Conservation (phyloP, 2,113 vertebrate genomes). For the Pristiophorus japonicus region DNA sequence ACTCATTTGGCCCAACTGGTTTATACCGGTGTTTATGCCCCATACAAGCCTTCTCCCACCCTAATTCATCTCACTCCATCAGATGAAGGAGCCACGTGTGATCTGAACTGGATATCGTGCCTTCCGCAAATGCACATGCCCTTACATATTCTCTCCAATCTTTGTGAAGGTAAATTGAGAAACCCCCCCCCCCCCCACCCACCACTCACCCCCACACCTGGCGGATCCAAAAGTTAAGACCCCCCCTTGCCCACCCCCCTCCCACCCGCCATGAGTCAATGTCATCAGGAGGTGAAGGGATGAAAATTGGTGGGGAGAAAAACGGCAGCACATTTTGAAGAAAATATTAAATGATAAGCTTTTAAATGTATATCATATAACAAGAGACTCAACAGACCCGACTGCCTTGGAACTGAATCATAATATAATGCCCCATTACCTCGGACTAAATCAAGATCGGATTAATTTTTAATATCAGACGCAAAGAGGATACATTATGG, state of each 20-base stretch:
- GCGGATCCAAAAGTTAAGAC: too few species aligned
- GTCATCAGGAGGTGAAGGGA: not conserved
- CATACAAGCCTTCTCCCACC: not conserved
- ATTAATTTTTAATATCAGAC: not conserved
- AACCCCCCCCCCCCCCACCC: too few species aligned
- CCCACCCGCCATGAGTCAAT: not conserved
- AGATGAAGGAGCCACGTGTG: not conserved
- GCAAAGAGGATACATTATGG: not conserved
- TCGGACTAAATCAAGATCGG: not conserved
- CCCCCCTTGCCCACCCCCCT: too few species aligned
- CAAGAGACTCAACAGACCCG: not conserved
- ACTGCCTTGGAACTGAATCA: not conserved
- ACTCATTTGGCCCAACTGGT: not conserved
- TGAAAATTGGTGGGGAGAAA: not conserved
- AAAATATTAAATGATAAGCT: not conserved
- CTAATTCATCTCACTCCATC: not conserved
- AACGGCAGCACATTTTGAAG: not conserved
- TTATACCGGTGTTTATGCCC: not conserved
- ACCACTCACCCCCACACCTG: too few species aligned
- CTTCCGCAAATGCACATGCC: not conserved
- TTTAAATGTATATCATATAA: not conserved
- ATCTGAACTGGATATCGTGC: not conserved
- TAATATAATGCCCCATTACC: not conserved
- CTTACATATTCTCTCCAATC: too few species aligned
- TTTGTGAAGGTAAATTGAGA: too few species aligned